These are phyloP conservation scores for Capitulum mitella DNA, from an alignment of 2,888 invertebrate genomes.

Conservation along the genomic window DNA sequence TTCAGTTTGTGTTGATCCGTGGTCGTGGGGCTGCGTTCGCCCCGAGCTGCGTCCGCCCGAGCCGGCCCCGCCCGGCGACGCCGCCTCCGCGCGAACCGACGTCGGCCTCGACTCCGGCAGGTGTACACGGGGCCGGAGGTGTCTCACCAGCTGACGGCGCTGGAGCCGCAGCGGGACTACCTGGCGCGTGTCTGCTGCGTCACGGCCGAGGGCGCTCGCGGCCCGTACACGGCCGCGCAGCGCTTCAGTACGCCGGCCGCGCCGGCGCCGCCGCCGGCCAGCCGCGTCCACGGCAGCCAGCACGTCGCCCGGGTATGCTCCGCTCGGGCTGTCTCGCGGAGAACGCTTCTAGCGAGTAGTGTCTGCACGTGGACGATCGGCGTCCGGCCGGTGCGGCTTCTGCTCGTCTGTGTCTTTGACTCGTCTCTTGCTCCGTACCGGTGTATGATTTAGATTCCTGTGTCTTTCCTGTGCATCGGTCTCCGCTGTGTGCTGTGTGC, in stretches of 20 bases:
- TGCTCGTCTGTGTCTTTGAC: background rate
- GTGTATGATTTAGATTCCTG: too few species aligned
- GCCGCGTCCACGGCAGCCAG: conserved; percentile 32
- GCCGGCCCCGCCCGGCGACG: too few species aligned
- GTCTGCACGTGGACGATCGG: background rate
- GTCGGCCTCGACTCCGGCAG: conserved; percentile 40
- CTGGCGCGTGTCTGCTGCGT: conserved; percentile 69
- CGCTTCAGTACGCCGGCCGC: conserved; percentile 50
- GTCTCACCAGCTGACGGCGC: conserved; percentile 52
- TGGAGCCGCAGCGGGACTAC: conserved; percentile 69
- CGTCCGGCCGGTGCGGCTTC: background rate
- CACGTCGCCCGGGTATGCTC: background rate
- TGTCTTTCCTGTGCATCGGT: too few species aligned
- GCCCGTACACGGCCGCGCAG: conserved; percentile 61
- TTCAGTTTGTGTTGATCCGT: too few species aligned
- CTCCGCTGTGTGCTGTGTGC: too few species aligned
- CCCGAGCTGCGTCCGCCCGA: too few species aligned
- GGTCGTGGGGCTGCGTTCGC: too few species aligned
- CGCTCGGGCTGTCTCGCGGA: too few species aligned
- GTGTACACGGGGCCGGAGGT: conserved; percentile 47
- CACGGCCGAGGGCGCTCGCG: conserved; percentile 56
- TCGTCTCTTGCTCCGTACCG: too few species aligned
- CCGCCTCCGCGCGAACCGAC: too few species aligned
- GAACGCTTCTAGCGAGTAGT: too few species aligned
- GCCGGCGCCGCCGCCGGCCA: conserved; percentile 38